phyloP scores from a whole-genome alignment of 2,888 invertebrate species.

The Diloba caeruleocephala region DNA sequence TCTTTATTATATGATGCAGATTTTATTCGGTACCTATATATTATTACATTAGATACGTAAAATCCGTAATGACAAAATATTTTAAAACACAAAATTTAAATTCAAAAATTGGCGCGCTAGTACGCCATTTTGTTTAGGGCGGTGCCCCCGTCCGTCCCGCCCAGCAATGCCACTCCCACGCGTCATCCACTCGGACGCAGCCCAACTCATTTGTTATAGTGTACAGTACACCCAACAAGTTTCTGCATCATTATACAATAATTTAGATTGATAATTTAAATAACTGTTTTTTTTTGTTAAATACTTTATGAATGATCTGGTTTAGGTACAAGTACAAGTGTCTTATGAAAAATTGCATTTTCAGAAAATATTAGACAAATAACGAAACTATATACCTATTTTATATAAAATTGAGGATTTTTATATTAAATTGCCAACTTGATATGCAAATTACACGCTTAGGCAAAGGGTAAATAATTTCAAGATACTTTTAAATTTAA shows the following conservation, averaged over 20 bases:
- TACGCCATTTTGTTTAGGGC: constrained; percentile 90
- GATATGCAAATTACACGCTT: too few species aligned
- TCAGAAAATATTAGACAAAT: too few species aligned
- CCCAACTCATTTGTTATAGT: constrained; percentile 87
- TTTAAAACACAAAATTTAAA: constrained; percentile 58
- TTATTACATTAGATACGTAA: constrained; percentile 6
- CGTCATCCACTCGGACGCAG: constrained; percentile 85
- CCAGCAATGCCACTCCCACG: constrained; percentile 85
- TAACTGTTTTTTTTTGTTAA: too few species aligned
- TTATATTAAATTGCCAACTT: too few species aligned
- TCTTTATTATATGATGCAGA: too few species aligned
- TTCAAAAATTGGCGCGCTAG: constrained; percentile 89
- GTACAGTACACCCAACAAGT: constrained; percentile 80
- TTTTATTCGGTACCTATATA: neutral
- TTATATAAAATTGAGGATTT: too few species aligned
- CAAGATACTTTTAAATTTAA: too few species aligned
- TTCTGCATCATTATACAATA: constrained; percentile 34
- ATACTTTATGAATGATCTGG: too few species aligned
- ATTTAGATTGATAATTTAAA: constrained; percentile 11
- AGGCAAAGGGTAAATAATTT: too few species aligned
- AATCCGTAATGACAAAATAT: constrained; percentile 14
- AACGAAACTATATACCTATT: too few species aligned
- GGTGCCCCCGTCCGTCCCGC: constrained; percentile 86
- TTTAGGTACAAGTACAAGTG: too few species aligned
- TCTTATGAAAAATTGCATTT: too few species aligned